Evolutionary conservation across 2,888 invertebrate genomes (phyloP).

Genomic region (Lypha dubia): DNA sequence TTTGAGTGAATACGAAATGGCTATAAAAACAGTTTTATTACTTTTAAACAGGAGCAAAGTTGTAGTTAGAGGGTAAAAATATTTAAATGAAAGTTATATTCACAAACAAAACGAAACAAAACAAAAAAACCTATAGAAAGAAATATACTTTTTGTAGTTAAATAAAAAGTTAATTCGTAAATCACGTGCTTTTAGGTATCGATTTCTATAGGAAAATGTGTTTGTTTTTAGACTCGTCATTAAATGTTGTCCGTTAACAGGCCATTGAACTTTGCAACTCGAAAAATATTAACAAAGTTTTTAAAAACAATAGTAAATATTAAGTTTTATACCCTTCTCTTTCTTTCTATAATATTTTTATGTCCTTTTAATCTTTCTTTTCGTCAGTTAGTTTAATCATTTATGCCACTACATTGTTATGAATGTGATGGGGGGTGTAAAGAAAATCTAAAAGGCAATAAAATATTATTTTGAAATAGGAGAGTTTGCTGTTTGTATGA

Average conservation of each 20-base stretch:
- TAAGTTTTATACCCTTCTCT: background rate
- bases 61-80: background rate
- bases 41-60: background rate
- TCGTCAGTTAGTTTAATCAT: background rate
- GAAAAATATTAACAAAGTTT: background rate
- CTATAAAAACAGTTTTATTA: background rate
- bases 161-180: constrained; percentile 1
- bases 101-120: background rate
- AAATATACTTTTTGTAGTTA: background rate
- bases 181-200: constrained; percentile 24
- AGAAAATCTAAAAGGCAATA: background rate
- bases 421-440: background rate
- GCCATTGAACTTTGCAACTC: constrained; percentile 27
- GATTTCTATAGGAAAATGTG: constrained; percentile 1
- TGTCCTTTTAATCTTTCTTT: background rate
- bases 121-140: background rate
- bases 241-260: constrained; percentile 5
- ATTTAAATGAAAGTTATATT: background rate
- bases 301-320: constrained; percentile 11
- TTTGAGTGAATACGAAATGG: background rate
- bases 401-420: background rate
- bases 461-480: background rate
- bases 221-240: background rate
- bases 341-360: background rate
- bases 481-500: background rate